A percentile compares a stretch with the other conserved stretches of the same genome.
Conservation (phyloP, 2,888 invertebrate species). For the Zaprionus bogoriensis region DNA sequence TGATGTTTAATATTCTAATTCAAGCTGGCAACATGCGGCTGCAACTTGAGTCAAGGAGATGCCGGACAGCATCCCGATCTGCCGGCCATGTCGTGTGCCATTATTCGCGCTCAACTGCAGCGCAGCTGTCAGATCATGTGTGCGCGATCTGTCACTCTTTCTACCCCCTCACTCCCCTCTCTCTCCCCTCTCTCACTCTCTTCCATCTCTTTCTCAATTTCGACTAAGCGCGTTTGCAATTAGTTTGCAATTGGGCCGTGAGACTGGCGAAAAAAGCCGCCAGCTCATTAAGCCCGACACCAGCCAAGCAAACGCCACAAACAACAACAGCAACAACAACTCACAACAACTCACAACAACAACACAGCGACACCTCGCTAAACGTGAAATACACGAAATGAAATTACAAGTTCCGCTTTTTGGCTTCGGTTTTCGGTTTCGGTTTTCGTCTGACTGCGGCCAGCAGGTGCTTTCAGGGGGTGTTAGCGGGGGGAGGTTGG, state of each 20-base stretch:
- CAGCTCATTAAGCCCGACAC: slow-evolving; percentile 65
- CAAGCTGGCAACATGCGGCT: slow-evolving; percentile 43
- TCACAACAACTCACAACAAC: slow-evolving; percentile 25
- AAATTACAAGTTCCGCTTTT: slow-evolving; percentile 76
- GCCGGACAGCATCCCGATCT: slow-evolving; percentile 8
- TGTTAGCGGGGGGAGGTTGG: too few relatives aligned
- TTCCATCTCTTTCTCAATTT: not conserved
- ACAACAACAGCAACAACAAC: slow-evolving; percentile 20
- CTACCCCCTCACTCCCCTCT: too few relatives aligned
- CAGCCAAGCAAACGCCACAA: slow-evolving; percentile 15
- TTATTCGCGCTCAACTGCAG: slow-evolving; percentile 68
- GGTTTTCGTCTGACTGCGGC: slow-evolving; percentile 9
- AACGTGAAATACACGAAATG: slow-evolving; percentile 73
- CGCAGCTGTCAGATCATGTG: slow-evolving; percentile 54
- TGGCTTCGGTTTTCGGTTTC: slow-evolving; percentile 33
- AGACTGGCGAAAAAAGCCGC: slow-evolving; percentile 59
- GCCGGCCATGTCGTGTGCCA: slow-evolving; percentile 59
- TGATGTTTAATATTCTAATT: slow-evolving; percentile 50
- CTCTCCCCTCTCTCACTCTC: not conserved
- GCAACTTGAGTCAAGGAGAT: slow-evolving; percentile 14
- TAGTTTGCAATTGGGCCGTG: slow-evolving; percentile 78
- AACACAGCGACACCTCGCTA: slow-evolving; percentile 49
- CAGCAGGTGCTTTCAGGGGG: too few relatives aligned
- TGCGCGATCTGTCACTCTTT: too few relatives aligned
- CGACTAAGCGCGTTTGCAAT: slow-evolving; percentile 73